Evolutionary conservation across 2,797 vertebrate genomes (phyloP).

Genomic region (Centroberyx gerrardi): DNA sequence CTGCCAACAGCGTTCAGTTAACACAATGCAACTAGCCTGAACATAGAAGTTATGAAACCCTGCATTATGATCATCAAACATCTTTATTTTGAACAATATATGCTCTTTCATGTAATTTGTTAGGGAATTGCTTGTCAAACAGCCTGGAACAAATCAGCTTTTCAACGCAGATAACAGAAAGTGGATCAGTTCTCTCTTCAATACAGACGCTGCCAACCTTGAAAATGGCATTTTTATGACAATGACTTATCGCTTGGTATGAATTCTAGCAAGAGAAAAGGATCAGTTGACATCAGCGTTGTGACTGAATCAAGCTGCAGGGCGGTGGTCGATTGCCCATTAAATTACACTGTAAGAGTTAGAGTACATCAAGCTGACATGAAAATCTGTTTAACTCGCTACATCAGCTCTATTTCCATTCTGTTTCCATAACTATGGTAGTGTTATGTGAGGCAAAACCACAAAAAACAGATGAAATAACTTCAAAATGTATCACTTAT

Average conservation of each 20-base stretch:
- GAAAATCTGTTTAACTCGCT: neutral
- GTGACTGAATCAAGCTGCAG: too few species aligned
- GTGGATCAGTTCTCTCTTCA: neutral
- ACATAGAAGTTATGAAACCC: too few species aligned
- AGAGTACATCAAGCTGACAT: neutral
- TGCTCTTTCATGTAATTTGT: neutral
- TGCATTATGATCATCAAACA: too few species aligned
- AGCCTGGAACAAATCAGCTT: neutral
- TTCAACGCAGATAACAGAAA: neutral
- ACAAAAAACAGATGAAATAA: too few species aligned
- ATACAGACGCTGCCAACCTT: neutral
- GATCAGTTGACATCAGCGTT: too few species aligned
- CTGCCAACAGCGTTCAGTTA: too few species aligned
- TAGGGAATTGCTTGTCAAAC: neutral
- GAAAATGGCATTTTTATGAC: constrained; percentile 22
- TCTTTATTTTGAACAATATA: constrained; percentile 1
- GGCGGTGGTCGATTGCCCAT: too few species aligned
- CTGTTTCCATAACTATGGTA: neutral
- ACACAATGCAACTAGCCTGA: too few species aligned
- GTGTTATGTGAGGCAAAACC: neutral
- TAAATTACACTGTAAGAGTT: too few species aligned
- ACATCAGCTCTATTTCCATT: neutral
- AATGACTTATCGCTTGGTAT: constrained; percentile 9
- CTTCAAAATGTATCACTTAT: too few species aligned
- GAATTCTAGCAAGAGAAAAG: neutral